Base-by-base conservation (phyloP, 2,113 vertebrate genomes). In the Siniperca knerii region DNA sequence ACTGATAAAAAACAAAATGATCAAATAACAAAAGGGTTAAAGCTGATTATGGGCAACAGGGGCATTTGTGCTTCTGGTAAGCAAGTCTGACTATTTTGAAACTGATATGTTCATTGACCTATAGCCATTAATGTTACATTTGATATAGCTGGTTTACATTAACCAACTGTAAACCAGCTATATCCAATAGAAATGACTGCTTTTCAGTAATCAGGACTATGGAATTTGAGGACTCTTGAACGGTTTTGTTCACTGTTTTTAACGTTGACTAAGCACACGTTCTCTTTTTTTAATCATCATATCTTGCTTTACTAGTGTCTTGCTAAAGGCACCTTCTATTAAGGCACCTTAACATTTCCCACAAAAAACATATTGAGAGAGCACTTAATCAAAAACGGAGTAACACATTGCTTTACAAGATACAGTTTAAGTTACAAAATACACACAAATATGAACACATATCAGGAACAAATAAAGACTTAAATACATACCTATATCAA, bases 301-400 rank as follows among this genome's bases (percentile, higher is more conserved):
- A 46, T 13, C 16, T 6, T 50, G 15, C 55, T 62, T 69, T 69
- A 54, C 40, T 23, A 60, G 40, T 50, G 23, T 61, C 35, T 67
- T 86, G 61, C 35, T 52, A 42, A 23, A 78, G 50, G 48, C 29
- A 58, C 55, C 54, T 29, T 72, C 13, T n/a, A 44, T 35, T 70
- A n/a, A 72, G 48, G 9, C 50, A 72, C 13, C 11, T 64, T 52
- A 23, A 42, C 21, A 50, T 78, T 73, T 73, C 42, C 33, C 46
- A 65, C 21, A 40, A 23, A 66, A 37, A 64, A 37, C 7, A 25
- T 40, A 25, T 25, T 37, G 33, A 37, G 2, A 66, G 1, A 37
- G 20, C 29, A 54, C 29, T 23, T 18, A 20, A 52, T 8, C 18
- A 21, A 54, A 40, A 52, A 35, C 23, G 3, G 4, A 68, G 40